phyloP scores from a whole-genome alignment of 2,797 vertebrate species.

The Peromyscus eremicus region DNA sequence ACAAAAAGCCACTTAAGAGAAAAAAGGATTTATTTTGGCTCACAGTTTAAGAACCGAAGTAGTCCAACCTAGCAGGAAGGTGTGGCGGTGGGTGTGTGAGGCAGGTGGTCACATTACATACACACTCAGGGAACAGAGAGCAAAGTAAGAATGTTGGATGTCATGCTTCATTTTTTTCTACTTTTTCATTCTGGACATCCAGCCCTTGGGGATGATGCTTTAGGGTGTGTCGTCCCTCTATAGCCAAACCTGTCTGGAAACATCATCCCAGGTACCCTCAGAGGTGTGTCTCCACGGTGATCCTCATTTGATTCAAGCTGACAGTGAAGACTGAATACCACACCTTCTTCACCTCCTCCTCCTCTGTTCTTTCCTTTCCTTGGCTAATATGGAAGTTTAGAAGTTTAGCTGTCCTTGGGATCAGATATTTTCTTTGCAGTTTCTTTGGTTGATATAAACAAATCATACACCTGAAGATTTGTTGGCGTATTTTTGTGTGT shows the following conservation, averaged over 20 bases:
- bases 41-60: not conserved
- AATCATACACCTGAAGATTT: not conserved
- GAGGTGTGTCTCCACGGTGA: not conserved
- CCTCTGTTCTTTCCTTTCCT: not conserved
- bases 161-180: not conserved
- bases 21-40: not conserved
- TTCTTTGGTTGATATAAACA: slow-evolving; percentile 19
- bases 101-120: not conserved
- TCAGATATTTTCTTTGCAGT: not conserved
- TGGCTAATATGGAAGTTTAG: not conserved
- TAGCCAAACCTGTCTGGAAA: not conserved
- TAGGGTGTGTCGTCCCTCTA: not conserved
- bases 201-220: not conserved
- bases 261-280: not conserved
- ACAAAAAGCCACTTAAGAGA: not conserved
- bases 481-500: not conserved
- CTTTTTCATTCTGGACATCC: not conserved
- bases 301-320: not conserved
- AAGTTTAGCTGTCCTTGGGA: not conserved
- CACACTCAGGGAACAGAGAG: not conserved
- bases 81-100: not conserved
- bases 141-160: not conserved
- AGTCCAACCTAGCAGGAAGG: not conserved
- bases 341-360: not conserved
- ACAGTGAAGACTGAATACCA: not conserved